A percentile compares a stretch with the other conserved stretches of the same genome.
phyloP scores from a whole-genome alignment of 30 jellyfish, hydroid and myxozoan genomes.

The Aurelia sp. region DNA sequence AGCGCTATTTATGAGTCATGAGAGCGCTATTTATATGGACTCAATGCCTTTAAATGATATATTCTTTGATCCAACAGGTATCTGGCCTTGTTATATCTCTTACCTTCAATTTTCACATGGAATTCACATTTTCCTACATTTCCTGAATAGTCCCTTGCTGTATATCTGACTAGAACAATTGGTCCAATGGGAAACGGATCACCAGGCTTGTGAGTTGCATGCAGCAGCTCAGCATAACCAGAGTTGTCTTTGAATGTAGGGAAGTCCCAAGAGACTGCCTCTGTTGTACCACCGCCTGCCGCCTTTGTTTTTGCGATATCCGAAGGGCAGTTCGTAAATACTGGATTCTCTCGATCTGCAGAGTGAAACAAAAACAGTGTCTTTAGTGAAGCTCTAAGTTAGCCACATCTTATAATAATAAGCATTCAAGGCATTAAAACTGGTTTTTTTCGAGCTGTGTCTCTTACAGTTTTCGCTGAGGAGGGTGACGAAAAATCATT shows the following conservation, averaged over 20 bases:
- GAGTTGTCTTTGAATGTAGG: slow-evolving; percentile 93
- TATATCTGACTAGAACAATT: slow-evolving; percentile 57
- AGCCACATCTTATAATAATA: too few species aligned
- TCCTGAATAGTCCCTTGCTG: slow-evolving; percentile 70
- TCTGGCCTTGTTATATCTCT: not conserved
- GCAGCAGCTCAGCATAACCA: slow-evolving; percentile 70
- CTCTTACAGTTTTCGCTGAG: too few species aligned
- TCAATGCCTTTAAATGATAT: too few species aligned
- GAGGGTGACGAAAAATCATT: too few species aligned
- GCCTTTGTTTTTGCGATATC: slow-evolving; percentile 67
- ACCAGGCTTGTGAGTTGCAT: slow-evolving; percentile 62
- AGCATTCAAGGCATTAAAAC: too few species aligned
- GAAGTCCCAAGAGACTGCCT: slow-evolving; percentile 71
- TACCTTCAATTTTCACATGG: slow-evolving; percentile 82
- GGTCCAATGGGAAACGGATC: slow-evolving; percentile 73
- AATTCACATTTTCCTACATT: slow-evolving; percentile 75
- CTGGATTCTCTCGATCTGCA: slow-evolving; percentile 88
- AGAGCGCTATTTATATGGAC: too few species aligned
- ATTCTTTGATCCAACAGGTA: too few species aligned
- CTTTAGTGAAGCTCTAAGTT: too few species aligned
- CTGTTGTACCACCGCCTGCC: slow-evolving; percentile 51
- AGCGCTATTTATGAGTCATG: too few species aligned
- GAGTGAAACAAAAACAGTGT: not conserved
- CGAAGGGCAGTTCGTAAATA: slow-evolving; percentile 86
- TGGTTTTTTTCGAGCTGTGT: too few species aligned